Base-by-base conservation (phyloP, 2,797 vertebrate species). In the Halcyon chelicuti region DNA sequence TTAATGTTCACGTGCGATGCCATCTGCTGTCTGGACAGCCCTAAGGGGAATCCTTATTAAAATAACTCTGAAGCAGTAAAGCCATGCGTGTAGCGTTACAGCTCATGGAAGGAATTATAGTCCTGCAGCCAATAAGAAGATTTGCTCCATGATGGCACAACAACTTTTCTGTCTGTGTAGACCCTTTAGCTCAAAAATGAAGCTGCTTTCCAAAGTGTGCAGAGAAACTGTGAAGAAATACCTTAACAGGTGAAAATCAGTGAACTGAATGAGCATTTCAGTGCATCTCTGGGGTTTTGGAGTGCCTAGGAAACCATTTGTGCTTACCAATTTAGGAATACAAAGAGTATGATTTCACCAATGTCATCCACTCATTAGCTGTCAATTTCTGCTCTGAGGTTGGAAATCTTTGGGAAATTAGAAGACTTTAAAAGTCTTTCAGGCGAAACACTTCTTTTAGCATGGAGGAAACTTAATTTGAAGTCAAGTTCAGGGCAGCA, bases 1-100 rank as follows among this genome's bases (percentile, higher is more conserved):
- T 71, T 84, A 35, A 61, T 89, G 86, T 89, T 86, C 81, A 19
- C 3, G 0, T 72, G 52, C 2, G 81, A 57, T 86, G 94, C 93
- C 85, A 94, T 95, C 88, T 86, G 94, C 60, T 78, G 91, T 82
- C 84, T 76, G 96, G 87, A 74, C 57, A 90, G 44, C 52, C 94
- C 94, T 42, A 66, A 65, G 91, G 92, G 95, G 91, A 86, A 94
- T 91, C 96, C 85, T 88, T 55, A 9, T 94, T 49, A 94, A 95
- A 95, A 91, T 47, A 83, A 67, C 89, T 58, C 67, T 3, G 26
- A 31, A 76, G 70, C 58, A 46, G 33, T 74, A 79, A 75, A 75
- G 81, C 90, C 29, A 1, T n/a, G 39, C 37, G 67, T 23, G 81
- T 39, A 86, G 55, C 31, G 91, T 93, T 88, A 83, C 75, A 33